A percentile compares a stretch with the other conserved stretches of the same genome.
Evolutionary conservation across 2,888 invertebrate species (phyloP).

Genomic region (Subacronicta megacephala): DNA sequence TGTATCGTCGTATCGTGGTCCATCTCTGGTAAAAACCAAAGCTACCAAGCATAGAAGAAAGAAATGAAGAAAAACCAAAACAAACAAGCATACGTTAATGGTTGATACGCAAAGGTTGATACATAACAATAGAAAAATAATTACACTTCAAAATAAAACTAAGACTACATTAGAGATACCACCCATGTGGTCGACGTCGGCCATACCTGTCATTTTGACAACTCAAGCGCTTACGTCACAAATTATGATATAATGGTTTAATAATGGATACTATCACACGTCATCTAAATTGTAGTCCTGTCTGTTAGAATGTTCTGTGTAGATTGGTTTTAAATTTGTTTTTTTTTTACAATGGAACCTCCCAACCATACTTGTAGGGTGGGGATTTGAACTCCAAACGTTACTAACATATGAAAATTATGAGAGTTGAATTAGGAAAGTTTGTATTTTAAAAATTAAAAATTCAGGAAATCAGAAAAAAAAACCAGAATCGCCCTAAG

Average conservation of each 20-base stretch:
- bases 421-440: too few relatives aligned
- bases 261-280: conserved; percentile 47
- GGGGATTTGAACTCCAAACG: too few relatives aligned
- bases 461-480: too few relatives aligned
- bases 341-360: not conserved
- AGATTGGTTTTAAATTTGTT: conserved; percentile 9
- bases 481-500: too few relatives aligned
- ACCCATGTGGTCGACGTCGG: conserved; percentile 59
- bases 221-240: conserved; percentile 61
- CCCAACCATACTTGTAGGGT: not conserved
- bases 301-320: conserved; percentile 32
- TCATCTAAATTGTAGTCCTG: conserved; percentile 31
- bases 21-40: too few relatives aligned
- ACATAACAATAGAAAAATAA: conserved; percentile 33
- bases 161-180: conserved; percentile 51
- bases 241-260: conserved; percentile 46
- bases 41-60: too few relatives aligned
- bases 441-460: too few relatives aligned
- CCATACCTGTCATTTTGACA: conserved; percentile 64
- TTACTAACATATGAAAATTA: too few relatives aligned
- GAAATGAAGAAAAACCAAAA: too few relatives aligned
- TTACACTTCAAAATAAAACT: conserved; percentile 40
- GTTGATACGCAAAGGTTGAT: too few relatives aligned
- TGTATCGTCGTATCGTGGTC: too few relatives aligned
- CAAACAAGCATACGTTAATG: too few relatives aligned